Conservation (phyloP, 2,888 invertebrate genomes). For the Idaea dimidiata region DNA sequence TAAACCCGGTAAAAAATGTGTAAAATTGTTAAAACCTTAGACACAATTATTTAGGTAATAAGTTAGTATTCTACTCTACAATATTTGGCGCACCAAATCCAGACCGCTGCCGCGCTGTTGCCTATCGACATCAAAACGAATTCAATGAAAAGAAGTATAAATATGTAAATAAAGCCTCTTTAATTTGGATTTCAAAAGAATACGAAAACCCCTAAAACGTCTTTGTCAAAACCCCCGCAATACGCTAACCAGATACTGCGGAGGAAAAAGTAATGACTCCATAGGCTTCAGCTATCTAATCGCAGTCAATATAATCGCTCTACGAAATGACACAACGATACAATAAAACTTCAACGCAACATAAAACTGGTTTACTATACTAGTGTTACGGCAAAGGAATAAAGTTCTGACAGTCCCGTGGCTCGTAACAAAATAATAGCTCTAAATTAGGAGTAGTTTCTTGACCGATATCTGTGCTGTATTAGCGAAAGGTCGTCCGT, state of each 20-base stretch:
- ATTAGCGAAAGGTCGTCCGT: neutral
- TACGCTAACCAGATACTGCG: neutral
- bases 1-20: too few species aligned
- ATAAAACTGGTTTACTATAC: slow-evolving; percentile 8
- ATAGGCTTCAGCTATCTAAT: neutral
- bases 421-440: slow-evolving; percentile 20
- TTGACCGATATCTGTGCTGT: neutral
- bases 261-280: neutral
- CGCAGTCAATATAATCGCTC: neutral
- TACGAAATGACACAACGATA: slow-evolving; percentile 1
- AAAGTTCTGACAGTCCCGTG: slow-evolving; percentile 14
- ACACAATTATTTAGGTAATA: too few species aligned
- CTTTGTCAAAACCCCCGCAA: too few species aligned
- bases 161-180: too few species aligned
- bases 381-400: slow-evolving; percentile 4
- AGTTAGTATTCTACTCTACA: too few species aligned
- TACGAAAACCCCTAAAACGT: too few species aligned
- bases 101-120: too few species aligned
- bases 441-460: slow-evolving; percentile 8
- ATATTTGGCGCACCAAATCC: too few species aligned
- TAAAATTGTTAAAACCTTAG: too few species aligned
- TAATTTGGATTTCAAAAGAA: too few species aligned
- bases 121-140: too few species aligned
- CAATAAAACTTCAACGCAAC: slow-evolving; percentile 12
- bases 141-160: too few species aligned